A percentile compares a stretch with the other conserved stretches of the same genome.
These are phyloP conservation scores for Leptopterna dolabrata DNA, from an alignment of 2,888 invertebrate species.

Conservation along the genomic window DNA sequence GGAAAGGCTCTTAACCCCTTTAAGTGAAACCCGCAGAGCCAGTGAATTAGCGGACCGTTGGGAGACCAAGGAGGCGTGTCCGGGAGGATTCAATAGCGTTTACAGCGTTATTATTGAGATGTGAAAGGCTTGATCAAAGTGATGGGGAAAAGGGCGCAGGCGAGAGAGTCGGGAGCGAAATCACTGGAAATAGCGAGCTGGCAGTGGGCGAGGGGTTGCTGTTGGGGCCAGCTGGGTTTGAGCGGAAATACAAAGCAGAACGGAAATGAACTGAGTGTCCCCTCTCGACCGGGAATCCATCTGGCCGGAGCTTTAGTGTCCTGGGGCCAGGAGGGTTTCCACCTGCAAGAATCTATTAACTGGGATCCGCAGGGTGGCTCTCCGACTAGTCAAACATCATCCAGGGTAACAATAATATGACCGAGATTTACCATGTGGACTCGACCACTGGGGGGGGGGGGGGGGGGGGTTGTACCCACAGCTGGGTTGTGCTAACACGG, in stretches of 20 bases:
- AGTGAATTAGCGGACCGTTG: neutral
- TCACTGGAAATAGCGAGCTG: neutral
- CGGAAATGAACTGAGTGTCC: slow-evolving; percentile 35
- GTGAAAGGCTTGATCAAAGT: slow-evolving; percentile 30
- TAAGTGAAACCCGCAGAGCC: slow-evolving; percentile 12
- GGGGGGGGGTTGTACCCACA: too few species aligned
- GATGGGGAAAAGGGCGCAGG: neutral
- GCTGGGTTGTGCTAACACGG: too few species aligned
- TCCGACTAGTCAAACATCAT: neutral
- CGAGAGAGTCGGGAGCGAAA: neutral
- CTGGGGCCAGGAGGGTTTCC: neutral
- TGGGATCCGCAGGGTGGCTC: neutral
- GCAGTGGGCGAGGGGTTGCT: neutral
- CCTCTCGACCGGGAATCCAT: neutral
- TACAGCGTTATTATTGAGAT: slow-evolving; percentile 10
- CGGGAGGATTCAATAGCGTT: slow-evolving; percentile 3
- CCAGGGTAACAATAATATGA: neutral
- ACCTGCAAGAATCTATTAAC: slow-evolving; percentile 24
- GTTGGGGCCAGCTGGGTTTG: slow-evolving; percentile 13
- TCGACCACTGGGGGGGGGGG: too few species aligned
- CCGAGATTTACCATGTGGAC: neutral
- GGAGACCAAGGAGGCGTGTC: neutral
- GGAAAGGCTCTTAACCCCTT: slow-evolving; percentile 5
- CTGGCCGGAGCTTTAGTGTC: neutral
- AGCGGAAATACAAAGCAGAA: slow-evolving; percentile 37